Base-by-base conservation (phyloP, 2,113 vertebrate genomes). In the Coptodon rendalli region DNA sequence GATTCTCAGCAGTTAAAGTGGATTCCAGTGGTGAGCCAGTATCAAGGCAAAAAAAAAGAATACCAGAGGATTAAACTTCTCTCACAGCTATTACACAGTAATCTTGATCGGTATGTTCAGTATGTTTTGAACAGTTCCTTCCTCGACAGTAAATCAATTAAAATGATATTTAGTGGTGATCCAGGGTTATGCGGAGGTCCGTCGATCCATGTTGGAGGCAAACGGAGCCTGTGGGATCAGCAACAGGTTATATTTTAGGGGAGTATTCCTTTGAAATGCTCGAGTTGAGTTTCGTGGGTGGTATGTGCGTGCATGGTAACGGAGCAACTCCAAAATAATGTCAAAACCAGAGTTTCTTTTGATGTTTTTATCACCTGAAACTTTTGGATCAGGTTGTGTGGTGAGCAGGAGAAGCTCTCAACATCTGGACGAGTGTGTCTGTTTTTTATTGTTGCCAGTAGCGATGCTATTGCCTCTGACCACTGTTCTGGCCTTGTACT, bases 391-490 rank as follows among this genome's bases (percentile, higher is more conserved):
- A 31, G 85, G 38, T 56, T 56, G 38, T 5, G 45, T 29, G 71
- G 16, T 78, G 73, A 2, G 45, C 27, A 31, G 7, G 0, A 61
- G 14, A 45, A 3, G 7, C 40, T 83, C 40, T 48, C 84, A 4
- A 84, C 91, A 93, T 87, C 87, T 83, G 86, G 84, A 93, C 87
- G 53, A 66, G 38, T 56, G 7, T 6, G n/a, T 83, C 10, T 93
- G 89, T 92, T 90, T 68, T 61, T 86, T 19, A 31, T 27, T 76
- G 94, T 95, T 94, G 91, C 89, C 89, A 81, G 56, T 66, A 80
- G 88, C 87, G 19, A 91, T 63, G 24, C 19, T 83, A 36, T 81
- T 82, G 11, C 81, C 88, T 84, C 87, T 87, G 87, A 86, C 91
- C 90, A 53, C 94, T 43, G 86, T 19, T 79, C 82, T 87, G 88